phyloP scores from a whole-genome alignment of 1,140 invertebrate species.

The Drosophila simulans region DNA sequence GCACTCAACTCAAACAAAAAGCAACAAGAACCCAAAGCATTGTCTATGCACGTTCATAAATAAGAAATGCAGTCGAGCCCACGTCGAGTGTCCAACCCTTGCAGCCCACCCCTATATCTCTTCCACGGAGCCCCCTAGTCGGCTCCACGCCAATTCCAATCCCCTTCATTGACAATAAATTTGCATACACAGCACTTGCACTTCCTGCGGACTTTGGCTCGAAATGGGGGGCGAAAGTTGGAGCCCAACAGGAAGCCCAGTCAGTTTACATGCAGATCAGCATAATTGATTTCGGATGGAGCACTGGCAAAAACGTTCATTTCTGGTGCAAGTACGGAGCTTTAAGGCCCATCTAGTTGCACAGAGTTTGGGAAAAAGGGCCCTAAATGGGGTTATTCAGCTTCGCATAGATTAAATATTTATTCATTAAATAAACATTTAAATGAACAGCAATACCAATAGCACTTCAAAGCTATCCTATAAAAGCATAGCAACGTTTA shows the following conservation, averaged over 20 bases:
- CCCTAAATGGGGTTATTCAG: neutral
- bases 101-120: neutral
- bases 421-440: no score
- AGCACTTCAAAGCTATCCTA: no score
- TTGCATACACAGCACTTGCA: conserved; percentile 78
- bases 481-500: no score
- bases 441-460: no score
- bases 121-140: neutral
- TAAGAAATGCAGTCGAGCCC: conserved; percentile 75
- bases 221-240: conserved; percentile 8
- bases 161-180: conserved; percentile 76
- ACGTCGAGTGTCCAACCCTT: conserved; percentile 33
- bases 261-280: conserved; percentile 83
- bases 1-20: conserved; percentile 57
- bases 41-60: conserved; percentile 82
- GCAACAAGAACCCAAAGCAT: conserved; percentile 52
- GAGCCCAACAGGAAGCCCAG: conserved; percentile 59
- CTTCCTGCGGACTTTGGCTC: conserved; percentile 29
- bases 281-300: conserved; percentile 81
- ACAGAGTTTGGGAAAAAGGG: neutral
- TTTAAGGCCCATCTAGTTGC: neutral
- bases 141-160: conserved; percentile 18
- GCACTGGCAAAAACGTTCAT: conserved; percentile 19
- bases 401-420: no score
- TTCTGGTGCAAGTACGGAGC: conserved; percentile 1